phyloP scores from a whole-genome alignment of 2,888 invertebrate species.

The Sminthurinus aureus region DNA sequence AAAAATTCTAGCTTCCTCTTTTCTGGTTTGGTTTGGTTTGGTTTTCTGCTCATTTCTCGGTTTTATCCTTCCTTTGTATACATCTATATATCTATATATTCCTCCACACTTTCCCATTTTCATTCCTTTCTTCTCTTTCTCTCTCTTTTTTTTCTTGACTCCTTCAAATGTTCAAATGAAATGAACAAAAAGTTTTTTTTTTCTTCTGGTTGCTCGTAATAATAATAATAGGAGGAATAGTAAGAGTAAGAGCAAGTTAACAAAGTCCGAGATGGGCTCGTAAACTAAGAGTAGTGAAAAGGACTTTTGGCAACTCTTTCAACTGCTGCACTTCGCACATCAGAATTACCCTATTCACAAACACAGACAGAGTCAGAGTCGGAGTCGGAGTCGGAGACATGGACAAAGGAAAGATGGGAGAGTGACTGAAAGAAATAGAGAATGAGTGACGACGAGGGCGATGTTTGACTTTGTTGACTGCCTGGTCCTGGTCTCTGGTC shows the following conservation, averaged over 20 bases:
- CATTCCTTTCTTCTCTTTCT: not conserved
- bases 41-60: no score
- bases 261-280: slow-evolving; percentile 32
- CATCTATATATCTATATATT: no score
- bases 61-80: no score
- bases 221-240: slow-evolving; percentile 13
- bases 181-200: slow-evolving; percentile 9
- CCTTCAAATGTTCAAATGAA: slow-evolving; percentile 10
- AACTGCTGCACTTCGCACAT: slow-evolving; percentile 21
- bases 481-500: no score
- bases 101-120: not conserved
- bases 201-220: not conserved
- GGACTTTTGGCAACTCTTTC: slow-evolving; percentile 38
- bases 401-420: not conserved
- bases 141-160: not conserved
- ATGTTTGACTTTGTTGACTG: slow-evolving; percentile 9
- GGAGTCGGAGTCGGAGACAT: no score
- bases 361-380: not conserved
- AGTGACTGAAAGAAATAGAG: slow-evolving; percentile 10
- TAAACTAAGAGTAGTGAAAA: slow-evolving; percentile 35
- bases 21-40: no score
- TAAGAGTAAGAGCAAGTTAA: slow-evolving; percentile 23
- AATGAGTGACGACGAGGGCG: slow-evolving; percentile 26
- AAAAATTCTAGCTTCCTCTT: no score
- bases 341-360: slow-evolving; percentile 32